Conservation (phyloP, 2,113 vertebrate genomes). For the Albula goreensis region DNA sequence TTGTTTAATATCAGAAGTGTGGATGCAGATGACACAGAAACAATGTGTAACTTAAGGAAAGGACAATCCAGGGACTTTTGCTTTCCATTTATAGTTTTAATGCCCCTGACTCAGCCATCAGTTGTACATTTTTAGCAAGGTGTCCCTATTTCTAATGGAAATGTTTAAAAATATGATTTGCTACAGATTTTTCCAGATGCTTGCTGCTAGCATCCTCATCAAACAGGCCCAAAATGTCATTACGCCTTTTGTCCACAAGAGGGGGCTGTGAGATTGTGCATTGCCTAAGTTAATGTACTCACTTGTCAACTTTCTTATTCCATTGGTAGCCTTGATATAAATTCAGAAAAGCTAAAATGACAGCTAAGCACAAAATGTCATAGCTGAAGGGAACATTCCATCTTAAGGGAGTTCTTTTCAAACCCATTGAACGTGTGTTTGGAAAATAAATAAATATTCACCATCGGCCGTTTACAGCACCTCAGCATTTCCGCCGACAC, state of each 20-base stretch:
- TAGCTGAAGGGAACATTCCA: slow-evolving; percentile 16
- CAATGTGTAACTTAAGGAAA: too few species aligned
- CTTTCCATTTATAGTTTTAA: neutral
- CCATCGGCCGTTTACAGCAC: slow-evolving; percentile 1
- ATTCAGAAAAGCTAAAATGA: slow-evolving; percentile 27
- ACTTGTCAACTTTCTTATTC: slow-evolving; percentile 24
- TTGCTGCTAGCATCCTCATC: neutral
- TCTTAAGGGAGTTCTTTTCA: slow-evolving; percentile 23
- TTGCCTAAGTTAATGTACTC: slow-evolving; percentile 9
- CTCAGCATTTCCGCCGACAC: neutral
- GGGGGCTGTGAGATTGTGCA: slow-evolving; percentile 46
- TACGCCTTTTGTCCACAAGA: slow-evolving; percentile 62
- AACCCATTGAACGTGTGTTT: slow-evolving; percentile 21
- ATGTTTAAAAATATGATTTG: neutral
- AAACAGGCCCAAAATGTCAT: neutral
- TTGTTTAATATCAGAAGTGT: neutral
- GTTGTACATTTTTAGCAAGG: neutral
- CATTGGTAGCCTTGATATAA: slow-evolving; percentile 36
- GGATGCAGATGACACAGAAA: too few species aligned
- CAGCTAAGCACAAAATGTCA: slow-evolving; percentile 28
- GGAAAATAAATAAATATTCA: slow-evolving; percentile 16
- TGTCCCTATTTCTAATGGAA: neutral
- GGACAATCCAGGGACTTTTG: too few species aligned
- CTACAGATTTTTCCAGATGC: neutral
- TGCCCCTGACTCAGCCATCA: neutral